Base-by-base conservation (phyloP, 2,797 vertebrate species). In the Pipistrellus pygmaeus region DNA sequence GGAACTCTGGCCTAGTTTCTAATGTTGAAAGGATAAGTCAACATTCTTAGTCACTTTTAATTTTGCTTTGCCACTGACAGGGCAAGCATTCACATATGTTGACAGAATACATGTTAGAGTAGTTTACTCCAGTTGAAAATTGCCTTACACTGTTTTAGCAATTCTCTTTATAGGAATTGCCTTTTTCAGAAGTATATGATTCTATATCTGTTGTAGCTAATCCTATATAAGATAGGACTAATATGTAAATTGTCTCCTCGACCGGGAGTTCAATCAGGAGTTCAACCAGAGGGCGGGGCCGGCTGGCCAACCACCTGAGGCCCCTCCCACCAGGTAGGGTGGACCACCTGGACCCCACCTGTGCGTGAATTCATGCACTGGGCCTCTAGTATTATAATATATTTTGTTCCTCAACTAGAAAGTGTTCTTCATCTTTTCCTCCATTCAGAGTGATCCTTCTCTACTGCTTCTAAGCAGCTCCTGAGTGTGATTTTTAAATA, bases 1-100 rank as follows among this genome's bases (percentile, higher is more conserved):
- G 73, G 93, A 85, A 76, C 68, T 72, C 62, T 90, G 82, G 81
- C n/a, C 77, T 76, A 84, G 73, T 82, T 94, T 95, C 88, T 77
- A 85, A 76, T 66, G 60, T 73, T 48, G 81, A 81, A 93, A 95
- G 48, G 68, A 76, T 75, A 41, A 6, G 38, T 41, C 38, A 86
- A 53, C n/a, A 51, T 62, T 89, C 84, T 94, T 89, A 93, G 66
- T 87, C 72, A 55, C 41, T 81, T 94, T 78, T 71, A 80, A 89
- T 93, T 94, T 91, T 88, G 66, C 77, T 81, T 94, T 95, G 90
- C 55, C 81, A 75, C 12, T 44, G 62, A 90, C 17, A 62, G 11
- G 41, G 68, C 72, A 92, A 72, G 68, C 13, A 68, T 44, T 57
- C 62, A 66, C 12, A 69, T 0, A 23, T 8, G 44, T 32, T 51